Percentiles rank a stretch among this genome's conserved stretches.
Evolutionary conservation across 1,140 invertebrate species (phyloP).

Genomic region (Cydia fagiglandana): DNA sequence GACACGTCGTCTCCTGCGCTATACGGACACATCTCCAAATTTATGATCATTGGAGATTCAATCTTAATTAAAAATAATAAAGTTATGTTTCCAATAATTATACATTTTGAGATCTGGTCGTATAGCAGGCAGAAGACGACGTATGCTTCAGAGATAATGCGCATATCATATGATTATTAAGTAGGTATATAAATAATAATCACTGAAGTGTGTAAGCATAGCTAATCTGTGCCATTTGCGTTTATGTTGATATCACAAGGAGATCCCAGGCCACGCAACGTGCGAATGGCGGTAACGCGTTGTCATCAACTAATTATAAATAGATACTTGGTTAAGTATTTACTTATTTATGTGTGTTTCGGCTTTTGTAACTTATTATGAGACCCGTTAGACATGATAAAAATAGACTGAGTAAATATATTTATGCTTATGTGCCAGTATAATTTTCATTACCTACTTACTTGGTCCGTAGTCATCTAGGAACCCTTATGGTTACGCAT

Average conservation of each 20-base stretch:
- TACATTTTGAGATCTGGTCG: too few relatives aligned
- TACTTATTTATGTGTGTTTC: neutral
- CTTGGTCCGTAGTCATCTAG: too few relatives aligned
- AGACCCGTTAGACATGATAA: too few relatives aligned
- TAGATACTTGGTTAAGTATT: neutral
- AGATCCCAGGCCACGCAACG: neutral
- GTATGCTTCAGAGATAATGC: neutral
- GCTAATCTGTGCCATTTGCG: neutral
- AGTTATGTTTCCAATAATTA: too few relatives aligned
- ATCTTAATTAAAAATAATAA: too few relatives aligned
- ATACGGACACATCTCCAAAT: too few relatives aligned
- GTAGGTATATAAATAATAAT: neutral
- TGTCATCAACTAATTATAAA: neutral
- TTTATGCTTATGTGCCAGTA: too few relatives aligned
- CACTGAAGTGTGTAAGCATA: neutral
- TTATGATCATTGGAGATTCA: too few relatives aligned
- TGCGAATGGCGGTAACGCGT: neutral
- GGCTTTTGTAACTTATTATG: slow-evolving; percentile 8
- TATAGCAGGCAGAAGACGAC: too few relatives aligned
- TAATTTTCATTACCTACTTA: too few relatives aligned
- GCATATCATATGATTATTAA: neutral
- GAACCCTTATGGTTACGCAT: too few relatives aligned
- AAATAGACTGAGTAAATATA: too few relatives aligned
- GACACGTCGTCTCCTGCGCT: neutral
- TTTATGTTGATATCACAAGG: neutral